A percentile compares a stretch with the other conserved stretches of the same genome.
These are phyloP conservation scores for Pardosa pseudoannulata DNA, from an alignment of 2,888 invertebrate genomes.

Conservation along the genomic window DNA sequence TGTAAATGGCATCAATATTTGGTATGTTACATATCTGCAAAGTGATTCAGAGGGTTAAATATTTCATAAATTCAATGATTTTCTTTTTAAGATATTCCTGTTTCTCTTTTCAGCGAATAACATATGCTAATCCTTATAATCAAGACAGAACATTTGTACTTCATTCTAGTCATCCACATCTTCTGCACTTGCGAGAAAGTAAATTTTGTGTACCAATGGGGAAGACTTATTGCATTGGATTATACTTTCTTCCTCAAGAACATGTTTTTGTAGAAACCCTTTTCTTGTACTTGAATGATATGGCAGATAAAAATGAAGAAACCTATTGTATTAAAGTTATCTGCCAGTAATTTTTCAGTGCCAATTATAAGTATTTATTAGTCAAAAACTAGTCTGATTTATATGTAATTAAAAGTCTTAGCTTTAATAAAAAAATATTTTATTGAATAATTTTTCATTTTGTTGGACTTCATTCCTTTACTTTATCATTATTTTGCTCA, in stretches of 20 bases:
- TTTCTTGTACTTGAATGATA: slow-evolving; percentile 78
- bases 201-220: slow-evolving; percentile 76
- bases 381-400: no score
- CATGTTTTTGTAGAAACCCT: slow-evolving; percentile 76
- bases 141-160: slow-evolving; percentile 76
- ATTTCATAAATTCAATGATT: no score
- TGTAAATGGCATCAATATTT: no score
- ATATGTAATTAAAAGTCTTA: no score
- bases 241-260: slow-evolving; percentile 77
- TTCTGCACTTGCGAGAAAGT: slow-evolving; percentile 77
- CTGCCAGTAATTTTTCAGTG: slow-evolving; percentile 29
- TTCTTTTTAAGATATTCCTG: no score
- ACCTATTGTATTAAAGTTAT: slow-evolving; percentile 77
- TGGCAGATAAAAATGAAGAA: slow-evolving; percentile 79
- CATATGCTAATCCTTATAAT: slow-evolving; percentile 78
- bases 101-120: slow-evolving; percentile 76
- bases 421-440: no score
- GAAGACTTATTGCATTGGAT: slow-evolving; percentile 76
- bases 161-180: slow-evolving; percentile 77
- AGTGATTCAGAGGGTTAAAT: no score
- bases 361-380: no score
- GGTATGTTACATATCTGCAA: no score
- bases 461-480: no score
- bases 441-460: no score
- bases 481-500: no score